Evolutionary conservation across 2,797 vertebrate species (phyloP).

Genomic region (Ispidina picta): DNA sequence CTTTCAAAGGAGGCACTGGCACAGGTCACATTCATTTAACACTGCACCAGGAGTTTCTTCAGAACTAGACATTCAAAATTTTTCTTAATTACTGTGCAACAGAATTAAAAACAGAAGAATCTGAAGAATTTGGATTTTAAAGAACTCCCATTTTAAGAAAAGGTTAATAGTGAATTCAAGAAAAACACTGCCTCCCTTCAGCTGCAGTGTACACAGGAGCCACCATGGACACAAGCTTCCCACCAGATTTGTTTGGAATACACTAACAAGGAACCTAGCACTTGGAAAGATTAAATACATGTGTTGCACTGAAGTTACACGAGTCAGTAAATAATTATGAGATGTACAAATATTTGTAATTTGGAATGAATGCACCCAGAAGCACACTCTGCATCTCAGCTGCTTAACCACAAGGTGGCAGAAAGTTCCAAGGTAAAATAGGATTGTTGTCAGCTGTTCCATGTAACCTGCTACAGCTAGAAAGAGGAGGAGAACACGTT

Average conservation of each 20-base stretch:
- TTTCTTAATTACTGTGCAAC: not conserved
- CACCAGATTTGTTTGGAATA: conserved; percentile 36
- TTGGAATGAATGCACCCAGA: conserved; percentile 43
- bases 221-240: not conserved
- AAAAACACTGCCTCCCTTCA: not conserved
- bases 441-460: not conserved
- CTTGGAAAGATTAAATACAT: conserved; percentile 43
- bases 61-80: not conserved
- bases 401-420: conserved; percentile 79
- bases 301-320: not conserved
- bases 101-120: not conserved
- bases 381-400: not conserved
- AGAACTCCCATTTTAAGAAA: not conserved
- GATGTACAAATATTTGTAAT: conserved; percentile 58
- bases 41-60: not conserved
- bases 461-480: not conserved
- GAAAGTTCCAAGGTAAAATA: conserved; percentile 68
- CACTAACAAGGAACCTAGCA: conserved; percentile 29
- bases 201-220: not conserved
- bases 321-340: conserved; percentile 38
- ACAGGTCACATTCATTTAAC: not conserved
- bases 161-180: not conserved
- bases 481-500: not conserved
- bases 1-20: not conserved
- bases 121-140: not conserved